Evolutionary conservation across 2,888 invertebrate genomes (phyloP), one percentile per base, ranked within the genome.

Genomic region (Pammene aurita): DNA sequence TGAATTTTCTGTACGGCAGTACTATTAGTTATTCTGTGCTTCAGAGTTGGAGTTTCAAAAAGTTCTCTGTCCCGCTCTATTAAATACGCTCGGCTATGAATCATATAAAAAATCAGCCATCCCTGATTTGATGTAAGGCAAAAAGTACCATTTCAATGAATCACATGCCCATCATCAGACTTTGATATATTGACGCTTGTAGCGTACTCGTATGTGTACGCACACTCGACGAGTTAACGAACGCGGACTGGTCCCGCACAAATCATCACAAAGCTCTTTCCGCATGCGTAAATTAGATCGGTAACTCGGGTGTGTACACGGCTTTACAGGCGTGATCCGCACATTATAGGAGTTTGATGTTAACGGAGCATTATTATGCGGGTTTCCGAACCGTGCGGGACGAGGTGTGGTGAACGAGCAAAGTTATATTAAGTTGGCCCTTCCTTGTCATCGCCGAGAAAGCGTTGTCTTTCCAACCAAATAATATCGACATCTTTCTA

Each of bases 351-450:
- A 86, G 81, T 83, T 87, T 80, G 77, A 77, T 84, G 82, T 83
- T 80, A 78, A 80, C 81, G 75, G 77, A 76, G 80, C 80, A 81
- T 84, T 86, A 85, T 88, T 86, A 88, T 87, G 83, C 85, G 87
- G 87, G 84, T 82, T 84, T 84, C 80, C 76, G 80, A 84, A 82
- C 79, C 78, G 79, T 78, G 75, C 78, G 78, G 81, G 79, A 77
- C 84, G 85, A 88, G 86, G 88, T 87, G 85, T 83, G 84, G 84
- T 81, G 84, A 87, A 89, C 83, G 88, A 86, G 85, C 83, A 82
- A 90, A 91, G 86, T 91, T 90, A 87, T 90, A 89, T 89, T 90
- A 89, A 90, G 83, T 90, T 86, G 74, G 84, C 82, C 82, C 77
- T 76, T 82, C 79, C 82, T 82, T 83, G 84, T 63, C 67, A 64